Evolutionary conservation across 2,113 vertebrate species (phyloP).

Genomic region (Trematomus loennbergii): DNA sequence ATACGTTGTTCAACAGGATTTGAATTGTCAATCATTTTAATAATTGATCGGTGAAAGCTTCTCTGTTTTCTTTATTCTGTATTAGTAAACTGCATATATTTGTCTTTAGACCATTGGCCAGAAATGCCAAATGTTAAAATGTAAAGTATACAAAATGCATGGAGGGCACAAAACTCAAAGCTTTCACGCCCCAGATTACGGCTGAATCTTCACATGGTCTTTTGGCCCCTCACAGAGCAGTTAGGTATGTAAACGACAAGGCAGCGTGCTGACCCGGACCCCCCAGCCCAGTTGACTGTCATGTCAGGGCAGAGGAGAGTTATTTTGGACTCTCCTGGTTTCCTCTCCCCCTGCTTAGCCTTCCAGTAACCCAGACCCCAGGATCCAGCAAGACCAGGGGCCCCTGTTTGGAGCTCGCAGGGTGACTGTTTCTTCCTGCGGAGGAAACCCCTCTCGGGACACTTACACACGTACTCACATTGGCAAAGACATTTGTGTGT

Average conservation of each 20-base stretch:
- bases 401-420: slow-evolving; percentile 78
- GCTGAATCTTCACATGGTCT: background rate
- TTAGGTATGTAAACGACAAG: slow-evolving; percentile 19
- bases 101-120: background rate
- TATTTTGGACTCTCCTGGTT: slow-evolving; percentile 79
- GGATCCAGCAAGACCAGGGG: slow-evolving; percentile 73
- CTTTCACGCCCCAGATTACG: background rate
- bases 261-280: slow-evolving; percentile 44
- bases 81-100: background rate
- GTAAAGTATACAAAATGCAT: too few species aligned
- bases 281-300: slow-evolving; percentile 47
- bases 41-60: background rate
- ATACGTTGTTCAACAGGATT: background rate
- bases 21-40: background rate
- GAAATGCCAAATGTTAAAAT: background rate
- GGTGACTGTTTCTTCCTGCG: slow-evolving; percentile 80
- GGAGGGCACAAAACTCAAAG: too few species aligned
- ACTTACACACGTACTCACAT: slow-evolving; percentile 56
- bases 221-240: background rate
- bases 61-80: background rate
- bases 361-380: slow-evolving; percentile 78
- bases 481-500: slow-evolving; percentile 1
- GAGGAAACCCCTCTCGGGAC: slow-evolving; percentile 77
- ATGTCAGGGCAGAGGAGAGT: slow-evolving; percentile 62
- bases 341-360: slow-evolving; percentile 74